Base-by-base conservation (phyloP, 2,888 invertebrate species). In the Penaeus monodon region DNA sequence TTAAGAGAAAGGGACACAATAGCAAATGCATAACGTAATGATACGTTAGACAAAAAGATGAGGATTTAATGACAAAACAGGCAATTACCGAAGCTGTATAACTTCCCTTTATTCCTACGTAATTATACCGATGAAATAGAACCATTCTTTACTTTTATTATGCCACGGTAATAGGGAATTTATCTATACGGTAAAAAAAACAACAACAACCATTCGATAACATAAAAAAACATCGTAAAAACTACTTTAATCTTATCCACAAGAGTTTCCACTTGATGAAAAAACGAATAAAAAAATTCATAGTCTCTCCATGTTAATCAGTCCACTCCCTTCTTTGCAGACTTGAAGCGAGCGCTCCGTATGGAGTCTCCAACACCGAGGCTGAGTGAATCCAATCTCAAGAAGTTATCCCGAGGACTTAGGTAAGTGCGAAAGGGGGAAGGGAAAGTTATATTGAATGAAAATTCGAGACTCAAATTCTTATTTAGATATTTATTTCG, bases 361-460 rank as follows among this genome's bases (percentile, higher is more conserved):
- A 88, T 88, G 88, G 88, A 88, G 76, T 88, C 88, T 3, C 88
- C 88, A 1, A 78, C 88, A 2, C 88, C 86, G 57, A 66, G 88
- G 29, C 84, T 88, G 38, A 88, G 68, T 64, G 88, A 88, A 49
- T 83, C 86, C n/a, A 88, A 88, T 77, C 86, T 88, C 33, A 80
- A 80, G 68, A 88, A 88, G 57, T 84, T 88, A 24, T 88, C 88
- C 6, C 65, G 86, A 57, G 88, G 88, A 22, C 73, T 88, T 29
- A 86, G 88, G 88, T 88, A 49, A 73, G 88, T n/a, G 33, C 63
- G 10, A 10, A 38, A 4, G 22, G 8, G 38, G 29, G 0, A 24
- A 20, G n/a, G 12, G 79, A 63, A 14, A 64, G n/a, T n/a, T n/a
- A n/a, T 27, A 63, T 14, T 4, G 27, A 10, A 63, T 22, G 57